phyloP scores from a whole-genome alignment of 2,113 vertebrate species.

The Theristicus caerulescens region DNA sequence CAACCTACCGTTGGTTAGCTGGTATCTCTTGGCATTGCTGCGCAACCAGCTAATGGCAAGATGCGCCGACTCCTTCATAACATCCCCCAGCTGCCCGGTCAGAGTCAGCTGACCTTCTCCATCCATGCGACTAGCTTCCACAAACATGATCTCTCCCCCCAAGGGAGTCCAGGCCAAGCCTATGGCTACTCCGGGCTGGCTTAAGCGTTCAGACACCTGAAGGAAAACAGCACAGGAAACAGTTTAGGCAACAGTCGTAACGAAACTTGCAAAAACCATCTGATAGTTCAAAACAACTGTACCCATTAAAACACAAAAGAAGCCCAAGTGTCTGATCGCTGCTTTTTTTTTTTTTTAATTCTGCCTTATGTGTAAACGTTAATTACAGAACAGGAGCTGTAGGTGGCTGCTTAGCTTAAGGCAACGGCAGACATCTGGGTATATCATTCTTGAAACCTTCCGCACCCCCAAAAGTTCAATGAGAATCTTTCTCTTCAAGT shows the following conservation, averaged over 20 bases:
- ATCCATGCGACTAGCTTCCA: constrained; percentile 95
- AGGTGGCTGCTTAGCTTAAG: neutral
- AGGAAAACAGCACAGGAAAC: neutral
- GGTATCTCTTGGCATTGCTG: constrained; percentile 89
- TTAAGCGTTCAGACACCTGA: constrained; percentile 92
- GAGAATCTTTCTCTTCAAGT: neutral
- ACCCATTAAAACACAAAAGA: neutral
- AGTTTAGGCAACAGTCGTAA: neutral
- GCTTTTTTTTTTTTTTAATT: neutral
- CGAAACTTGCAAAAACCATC: neutral
- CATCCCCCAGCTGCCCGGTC: constrained; percentile 91
- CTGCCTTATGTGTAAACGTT: neutral
- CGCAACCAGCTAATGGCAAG: constrained; percentile 97
- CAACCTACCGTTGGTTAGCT: constrained; percentile 85
- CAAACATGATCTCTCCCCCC: constrained; percentile 97
- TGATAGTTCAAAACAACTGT: neutral
- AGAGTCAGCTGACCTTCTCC: constrained; percentile 94
- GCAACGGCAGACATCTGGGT: neutral
- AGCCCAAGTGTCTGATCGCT: neutral
- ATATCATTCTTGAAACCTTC: neutral
- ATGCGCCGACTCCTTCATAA: constrained; percentile 98
- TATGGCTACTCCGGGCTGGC: constrained; percentile 91
- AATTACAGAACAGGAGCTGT: neutral
- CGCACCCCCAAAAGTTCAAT: neutral
- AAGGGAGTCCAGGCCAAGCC: constrained; percentile 94